Conservation (phyloP, 1,140 invertebrate genomes). For the Neodiprion lecontei region DNA sequence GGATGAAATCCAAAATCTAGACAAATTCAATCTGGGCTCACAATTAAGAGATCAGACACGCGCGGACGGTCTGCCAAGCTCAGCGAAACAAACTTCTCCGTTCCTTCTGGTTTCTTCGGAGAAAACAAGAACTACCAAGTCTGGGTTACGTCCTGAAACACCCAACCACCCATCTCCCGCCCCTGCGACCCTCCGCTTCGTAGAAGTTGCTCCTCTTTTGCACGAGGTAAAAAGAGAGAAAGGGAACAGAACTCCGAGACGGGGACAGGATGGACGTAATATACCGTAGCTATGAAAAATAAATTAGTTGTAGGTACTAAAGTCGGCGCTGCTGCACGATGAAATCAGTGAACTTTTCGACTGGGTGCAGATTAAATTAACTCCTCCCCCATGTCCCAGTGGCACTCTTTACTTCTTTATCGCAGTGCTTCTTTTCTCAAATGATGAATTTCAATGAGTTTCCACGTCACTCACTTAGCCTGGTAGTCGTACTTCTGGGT, state of each 20-base stretch:
- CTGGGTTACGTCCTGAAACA: neutral
- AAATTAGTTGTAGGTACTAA: slow-evolving; percentile 36
- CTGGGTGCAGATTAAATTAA: slow-evolving; percentile 19
- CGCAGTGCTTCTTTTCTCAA: too few relatives aligned
- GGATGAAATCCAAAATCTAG: slow-evolving; percentile 11
- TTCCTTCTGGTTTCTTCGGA: neutral
- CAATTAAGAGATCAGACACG: slow-evolving; percentile 24
- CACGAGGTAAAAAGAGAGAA: slow-evolving; percentile 12
- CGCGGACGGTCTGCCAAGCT: slow-evolving; percentile 15
- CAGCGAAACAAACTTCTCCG: slow-evolving; percentile 17
- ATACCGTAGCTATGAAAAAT: slow-evolving; percentile 39
- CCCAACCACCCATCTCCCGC: too few relatives aligned
- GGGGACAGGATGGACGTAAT: slow-evolving; percentile 35
- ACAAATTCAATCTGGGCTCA: slow-evolving; percentile 26
- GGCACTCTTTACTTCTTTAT: too few relatives aligned
- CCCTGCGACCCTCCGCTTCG: too few relatives aligned
- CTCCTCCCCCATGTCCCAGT: neutral
- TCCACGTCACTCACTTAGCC: too few relatives aligned
- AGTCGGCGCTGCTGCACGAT: neutral
- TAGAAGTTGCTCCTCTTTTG: slow-evolving; percentile 1
- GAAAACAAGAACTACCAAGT: slow-evolving; percentile 1
- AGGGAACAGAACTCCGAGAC: slow-evolving; percentile 13
- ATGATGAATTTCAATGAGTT: too few relatives aligned
- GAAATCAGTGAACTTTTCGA: slow-evolving; percentile 18
- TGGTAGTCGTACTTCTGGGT: too few relatives aligned